Percentiles rank a stretch among this genome's conserved stretches.
Evolutionary conservation across 2,888 invertebrate species (phyloP).

Genomic region (Ommatoiulus sabulosus): DNA sequence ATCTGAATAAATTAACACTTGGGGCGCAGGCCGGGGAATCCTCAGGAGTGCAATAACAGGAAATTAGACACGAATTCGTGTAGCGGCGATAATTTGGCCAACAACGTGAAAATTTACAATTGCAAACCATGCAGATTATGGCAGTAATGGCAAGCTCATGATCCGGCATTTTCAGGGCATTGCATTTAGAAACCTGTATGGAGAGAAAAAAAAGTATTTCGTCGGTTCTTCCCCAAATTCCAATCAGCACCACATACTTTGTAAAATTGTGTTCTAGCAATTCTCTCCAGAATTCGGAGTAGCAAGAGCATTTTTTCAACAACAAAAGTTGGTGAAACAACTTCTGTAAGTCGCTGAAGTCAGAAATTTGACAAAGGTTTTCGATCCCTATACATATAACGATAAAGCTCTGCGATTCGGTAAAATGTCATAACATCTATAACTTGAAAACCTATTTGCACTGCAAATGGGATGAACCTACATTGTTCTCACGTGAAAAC

Average conservation of each 20-base stretch:
- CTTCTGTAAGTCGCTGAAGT: no score
- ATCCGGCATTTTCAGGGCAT: not conserved
- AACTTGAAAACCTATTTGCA: not conserved
- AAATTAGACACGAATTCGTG: not conserved
- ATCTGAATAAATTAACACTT: not conserved
- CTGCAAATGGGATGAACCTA: not conserved
- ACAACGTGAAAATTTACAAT: not conserved
- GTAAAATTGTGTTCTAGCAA: no score
- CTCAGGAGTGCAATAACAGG: not conserved
- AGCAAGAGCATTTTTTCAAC: no score
- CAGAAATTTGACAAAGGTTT: no score
- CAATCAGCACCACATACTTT: no score
- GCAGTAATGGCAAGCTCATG: not conserved
- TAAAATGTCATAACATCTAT: not conserved
- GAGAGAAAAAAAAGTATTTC: not conserved
- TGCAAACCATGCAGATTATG: not conserved
- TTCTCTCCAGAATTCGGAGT: no score
- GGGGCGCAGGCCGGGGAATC: not conserved
- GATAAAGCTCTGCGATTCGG: no score
- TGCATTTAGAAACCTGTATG: not conserved
- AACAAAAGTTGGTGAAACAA: no score
- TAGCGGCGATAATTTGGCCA: not conserved
- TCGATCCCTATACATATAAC: no score
- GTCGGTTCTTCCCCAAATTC: not conserved
- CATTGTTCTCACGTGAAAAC: not conserved